Percentiles rank a stretch among this genome's conserved stretches.
Evolutionary conservation across 2,888 invertebrate genomes (phyloP).

Genomic region (Platerodrilus igneus): DNA sequence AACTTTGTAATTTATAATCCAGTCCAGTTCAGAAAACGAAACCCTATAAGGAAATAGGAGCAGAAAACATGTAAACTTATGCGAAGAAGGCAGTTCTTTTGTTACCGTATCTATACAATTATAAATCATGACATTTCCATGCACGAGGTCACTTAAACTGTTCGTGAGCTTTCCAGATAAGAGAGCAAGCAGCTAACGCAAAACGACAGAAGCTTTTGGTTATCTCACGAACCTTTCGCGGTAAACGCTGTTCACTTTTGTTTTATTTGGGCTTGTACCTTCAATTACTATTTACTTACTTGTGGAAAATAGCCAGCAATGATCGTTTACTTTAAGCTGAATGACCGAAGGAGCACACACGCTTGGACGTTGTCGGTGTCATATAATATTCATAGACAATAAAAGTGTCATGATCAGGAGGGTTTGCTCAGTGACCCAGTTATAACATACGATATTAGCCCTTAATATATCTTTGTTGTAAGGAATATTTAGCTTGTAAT

Average conservation of each 20-base stretch:
- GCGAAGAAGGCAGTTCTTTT: no score
- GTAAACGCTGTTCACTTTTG: constrained; percentile 13
- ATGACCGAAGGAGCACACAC: no score
- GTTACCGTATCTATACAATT: constrained; percentile 23
- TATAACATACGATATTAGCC: constrained; percentile 17
- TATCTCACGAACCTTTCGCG: constrained; percentile 34
- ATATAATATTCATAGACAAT: constrained; percentile 29
- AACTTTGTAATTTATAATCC: no score
- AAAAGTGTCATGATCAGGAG: constrained; percentile 28
- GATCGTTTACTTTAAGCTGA: no score
- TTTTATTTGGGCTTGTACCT: no score
- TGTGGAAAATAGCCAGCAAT: no score
- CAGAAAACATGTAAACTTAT: no score
- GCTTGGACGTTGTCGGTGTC: no score
- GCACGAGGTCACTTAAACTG: constrained; percentile 35
- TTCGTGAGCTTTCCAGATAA: constrained; percentile 40
- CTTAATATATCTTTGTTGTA: constrained; percentile 16
- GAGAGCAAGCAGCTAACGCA: constrained; percentile 34
- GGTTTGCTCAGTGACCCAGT: constrained; percentile 23
- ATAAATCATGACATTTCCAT: constrained; percentile 41
- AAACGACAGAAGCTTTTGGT: constrained; percentile 38
- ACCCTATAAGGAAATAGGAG: no score
- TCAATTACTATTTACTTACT: no score
- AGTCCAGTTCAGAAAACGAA: no score
- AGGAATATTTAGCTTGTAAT: constrained; percentile 25